Evolutionary conservation across 2,797 vertebrate species (phyloP), one percentile per base, ranked within the genome.

Genomic region (Semaprochilodus insignis): DNA sequence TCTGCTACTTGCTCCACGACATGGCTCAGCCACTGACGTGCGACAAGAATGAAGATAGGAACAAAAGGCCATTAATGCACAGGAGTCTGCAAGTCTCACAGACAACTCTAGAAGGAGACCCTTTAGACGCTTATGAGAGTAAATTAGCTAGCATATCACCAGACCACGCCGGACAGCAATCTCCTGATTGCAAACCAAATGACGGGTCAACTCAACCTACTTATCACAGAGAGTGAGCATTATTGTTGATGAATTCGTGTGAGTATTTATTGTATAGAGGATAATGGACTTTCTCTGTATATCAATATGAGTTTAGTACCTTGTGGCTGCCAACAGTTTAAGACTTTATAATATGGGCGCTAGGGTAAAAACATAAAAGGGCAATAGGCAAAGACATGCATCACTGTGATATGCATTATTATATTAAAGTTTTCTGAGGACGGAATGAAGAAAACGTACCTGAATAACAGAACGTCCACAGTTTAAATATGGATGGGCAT

Each of bases 241-340:
- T 34, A 36, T 8, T 31, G 31, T 34, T 59, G 55, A 51, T 70
- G 34, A 59, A 60, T 23, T 69, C 7, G 8, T 74, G 36, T 8
- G 73, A 59, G 52, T 59, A 59, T 81, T 81, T 81, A 74, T 55
- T 66, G 71, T 44, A 57, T 27, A 71, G 57, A 40, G 27, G n/a
- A 76, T 77, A 70, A 70, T 57, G 15, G 65, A 82, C 31, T 23
- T 71, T 72, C 57, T 72, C 66, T 72, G 27, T 63, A 77, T 27
- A 14, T 54, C n/a, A 25, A 60, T 70, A n/a, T 14, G 36, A 19
- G 25, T 25, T 60, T 25, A 57, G 72, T 36, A 27, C 27, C 72
- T 21, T 40, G 48, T 4, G 25, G 51, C 70, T 8, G 6, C 48
- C 23, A 27, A 7, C 7, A 31, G 70, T 73, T 73, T 10, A 54